phyloP scores from a whole-genome alignment of 2,113 vertebrate genomes.

The Anarhynchus alexandrinus region DNA sequence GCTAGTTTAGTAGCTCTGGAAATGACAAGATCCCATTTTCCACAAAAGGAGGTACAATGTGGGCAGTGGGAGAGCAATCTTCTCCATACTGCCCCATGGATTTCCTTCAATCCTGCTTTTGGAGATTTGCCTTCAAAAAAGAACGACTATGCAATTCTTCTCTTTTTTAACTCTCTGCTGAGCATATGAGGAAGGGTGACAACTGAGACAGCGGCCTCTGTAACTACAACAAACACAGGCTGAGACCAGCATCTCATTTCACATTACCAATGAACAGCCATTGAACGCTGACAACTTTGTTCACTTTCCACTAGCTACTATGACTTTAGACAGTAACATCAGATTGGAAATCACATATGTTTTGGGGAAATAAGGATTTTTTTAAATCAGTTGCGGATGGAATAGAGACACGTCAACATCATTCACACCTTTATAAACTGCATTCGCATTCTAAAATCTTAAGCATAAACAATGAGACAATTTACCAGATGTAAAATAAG shows the following conservation, averaged over 20 bases:
- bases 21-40: background rate
- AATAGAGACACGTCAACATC: background rate
- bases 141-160: background rate
- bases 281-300: background rate
- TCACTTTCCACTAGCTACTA: background rate
- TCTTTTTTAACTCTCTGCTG: background rate
- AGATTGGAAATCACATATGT: background rate
- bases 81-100: background rate
- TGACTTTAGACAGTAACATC: background rate
- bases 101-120: background rate
- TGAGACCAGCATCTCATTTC: slow-evolving; percentile 3
- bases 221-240: background rate
- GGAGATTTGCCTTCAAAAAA: background rate
- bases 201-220: background rate
- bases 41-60: background rate
- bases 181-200: background rate
- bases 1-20: background rate
- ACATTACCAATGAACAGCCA: background rate
- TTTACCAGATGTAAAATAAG: background rate
- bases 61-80: background rate
- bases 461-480: background rate
- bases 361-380: background rate
- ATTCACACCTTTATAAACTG: background rate
- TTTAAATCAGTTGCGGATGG: background rate
- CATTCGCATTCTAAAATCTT: background rate